Base-by-base conservation (phyloP, 1,140 invertebrate genomes). In the Aricia agestis region DNA sequence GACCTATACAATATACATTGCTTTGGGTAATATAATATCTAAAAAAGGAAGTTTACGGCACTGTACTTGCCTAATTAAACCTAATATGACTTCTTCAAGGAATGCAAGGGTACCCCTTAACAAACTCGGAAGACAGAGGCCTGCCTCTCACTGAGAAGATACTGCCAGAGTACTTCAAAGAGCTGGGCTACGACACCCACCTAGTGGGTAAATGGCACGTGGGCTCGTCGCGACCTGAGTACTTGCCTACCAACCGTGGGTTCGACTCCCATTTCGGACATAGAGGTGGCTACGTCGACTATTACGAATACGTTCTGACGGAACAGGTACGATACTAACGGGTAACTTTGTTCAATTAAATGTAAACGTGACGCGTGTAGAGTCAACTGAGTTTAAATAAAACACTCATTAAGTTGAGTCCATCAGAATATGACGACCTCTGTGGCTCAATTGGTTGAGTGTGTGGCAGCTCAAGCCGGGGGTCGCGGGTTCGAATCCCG, bases 201-300 rank as follows among this genome's bases (percentile, higher is more conserved):
- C 93, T 96, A 45, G 93, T 98, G 25, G 98, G 98, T n/a, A 98
- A 99, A 91, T 98, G 97, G 97, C 97, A 98, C 80, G 91, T 97
- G 69, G 97, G 97, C 1, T 95, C 93, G 74, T 94, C 93, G 71
- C 92, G 93, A 25, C 93, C 91, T n/a, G 94, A 95, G 72, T 97
- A 95, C 78, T 95, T 96, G 6, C 97, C 97, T 0, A 95, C 94
- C 0, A 93, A 90, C 18, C 93, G 97, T 15, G 97, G 97, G n/a
- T 98, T 98, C 81, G 95, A 97, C 72, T 93, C 94, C 6, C 96
- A 97, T 85, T 97, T 95, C 83, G 97, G 97, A 11, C 97, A 97
- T 82, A 96, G 95, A 93, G 94, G 95, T 66, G 97, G 96, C 2
- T 94, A 95, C 66, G 94, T 97, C 72, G 97, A 98, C 87, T 98